Evolutionary conservation across 2,113 vertebrate genomes (phyloP), one percentile per base, ranked within the genome.

Genomic region (Ifrita kowaldi): DNA sequence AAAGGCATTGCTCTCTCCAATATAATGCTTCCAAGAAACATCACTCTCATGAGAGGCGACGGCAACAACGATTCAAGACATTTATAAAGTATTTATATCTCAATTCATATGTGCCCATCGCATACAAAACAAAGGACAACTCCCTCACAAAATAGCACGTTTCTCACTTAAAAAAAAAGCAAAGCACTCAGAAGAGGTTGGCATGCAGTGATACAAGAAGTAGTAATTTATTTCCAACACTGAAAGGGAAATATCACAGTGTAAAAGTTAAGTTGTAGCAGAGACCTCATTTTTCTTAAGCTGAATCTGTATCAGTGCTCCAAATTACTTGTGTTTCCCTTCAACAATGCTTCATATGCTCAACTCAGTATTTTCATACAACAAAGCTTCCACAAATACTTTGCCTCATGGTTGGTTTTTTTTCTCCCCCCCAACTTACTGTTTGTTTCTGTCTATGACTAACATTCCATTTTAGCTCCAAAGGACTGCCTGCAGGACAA

Each of bases 111-210:
- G 11, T n/a, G 32, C 56, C 27, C 21, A 53, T 77, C 4, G 23
- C 19, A n/a, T 11, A 60, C 3, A 86, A 73, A 95, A 42, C 22
- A 47, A 84, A 69, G 17, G 28, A n/a, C 37, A 84, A 60, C 28
- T 24, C 52, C 44, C 49, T 70, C 46, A 32, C 42, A 60, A 26
- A 92, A 32, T 0, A 69, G n/a, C n/a, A 44, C 0, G 0, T 27
- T 92, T 71, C 42, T 65, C 6, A 4, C 32, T 28, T 28, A 13
- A 37, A 42, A 53, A 68, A 56, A 65, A 67, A 37, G 7, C 33
- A 63, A 68, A 80, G 19, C 23, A 83, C 13, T 20, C 52, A 55
- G 46, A 86, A 80, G 30, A 90, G 10, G 24, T 1, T 83, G 41
- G 37, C 37, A 80, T 11, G 42, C 2, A 46, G 12, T 26, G 68